Evolutionary conservation across 2,888 invertebrate species (phyloP), one percentile per base, ranked within the genome.

Genomic region (Polymixis lichenea): DNA sequence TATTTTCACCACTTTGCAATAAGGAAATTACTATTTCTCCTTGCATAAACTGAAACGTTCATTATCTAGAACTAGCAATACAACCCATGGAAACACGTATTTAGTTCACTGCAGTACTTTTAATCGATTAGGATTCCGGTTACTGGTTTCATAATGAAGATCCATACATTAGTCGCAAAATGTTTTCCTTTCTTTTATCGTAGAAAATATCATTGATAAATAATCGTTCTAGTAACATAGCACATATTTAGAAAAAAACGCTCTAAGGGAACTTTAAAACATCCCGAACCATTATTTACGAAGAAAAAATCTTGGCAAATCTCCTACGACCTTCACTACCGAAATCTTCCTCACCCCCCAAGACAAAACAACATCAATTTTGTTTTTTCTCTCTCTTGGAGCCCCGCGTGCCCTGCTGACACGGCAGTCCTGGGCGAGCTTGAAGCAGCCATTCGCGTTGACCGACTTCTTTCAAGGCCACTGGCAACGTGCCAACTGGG

Each of bases 401-500:
- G 11, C n/a, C 51, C 67, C 17, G 56, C 55, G 69, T 28, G 38
- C 58, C 25, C 28, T 46, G 85, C 85, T 76, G 72, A 82, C 76
- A 15, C 49, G 65, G 51, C 77, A 46, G 25, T 86, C 77, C 83
- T 76, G 84, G 77, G 68, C 66, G 43, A 82, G 79, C 75, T 80
- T 78, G 28, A 74, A 82, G 78, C 78, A 87, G 79, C 67, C 75
- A 68, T 77, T 79, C 80, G 79, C 79, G 77, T 80, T 87, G 88
- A 88, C 88, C 86, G 86, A 88, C 25, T 86, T 84, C 75, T 76
- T 85, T 87, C 91, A 91, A 91, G 91, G 90, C 86, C 87, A 82
- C 68, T 76, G 90, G 90, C 90, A 68, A 0, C 60, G 74, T 55
- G 89, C 90, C 90, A 91, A 91, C 89, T 90, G 75, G 91, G 91